Base-by-base conservation (phyloP, 1,140 invertebrate species). In the Harpegnathos saltator region DNA sequence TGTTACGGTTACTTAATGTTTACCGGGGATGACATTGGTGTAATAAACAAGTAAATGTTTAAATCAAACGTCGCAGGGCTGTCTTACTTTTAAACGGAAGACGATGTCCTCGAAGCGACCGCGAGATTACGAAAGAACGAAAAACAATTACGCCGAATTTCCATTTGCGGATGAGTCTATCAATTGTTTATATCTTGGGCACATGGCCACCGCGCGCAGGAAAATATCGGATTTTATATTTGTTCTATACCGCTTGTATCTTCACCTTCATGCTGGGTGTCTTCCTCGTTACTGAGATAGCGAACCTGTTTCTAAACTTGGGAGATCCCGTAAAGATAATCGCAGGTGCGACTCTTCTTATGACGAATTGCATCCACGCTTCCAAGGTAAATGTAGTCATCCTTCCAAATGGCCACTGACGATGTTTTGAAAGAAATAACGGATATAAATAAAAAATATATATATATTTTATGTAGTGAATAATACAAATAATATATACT, bases 341-440 rank as follows among this genome's bases (percentile, higher is more conserved):
- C 5, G 84, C 89, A 0, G 85, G 85, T 15, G 69, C 75, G 17
- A 87, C 88, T 22, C 19, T 92, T 0, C 58, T 92, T 0, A 90
- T 92, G 89, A 90, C 91, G 1, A 91, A 92, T 71, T 80, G n/a
- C 33, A 80, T 77, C 9, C 88, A 91, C 19, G 72, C 84, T 56
- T 89, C 69, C 12, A 92, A 92, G 90, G 91, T 91, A 17, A 69
- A 19, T n/a, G n/a, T 5, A 12, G 19, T 59, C 38, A 33, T 50
- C 11, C 38, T n/a, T n/a, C n/a, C n/a, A n/a, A n/a, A n/a, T 44
- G 38, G 11, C 38, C 38, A 9, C 11, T 9, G 38, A 44, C 38
- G 11, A 9, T 4, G 11, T 9, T 44, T 9, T 44, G 3, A 44
- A 44, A 33, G 7, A 33, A 44, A 44, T 44, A 44, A 9, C 5